Evolutionary conservation across 2,113 vertebrate genomes (phyloP).

Genomic region (Paramormyrops kingsleyae): DNA sequence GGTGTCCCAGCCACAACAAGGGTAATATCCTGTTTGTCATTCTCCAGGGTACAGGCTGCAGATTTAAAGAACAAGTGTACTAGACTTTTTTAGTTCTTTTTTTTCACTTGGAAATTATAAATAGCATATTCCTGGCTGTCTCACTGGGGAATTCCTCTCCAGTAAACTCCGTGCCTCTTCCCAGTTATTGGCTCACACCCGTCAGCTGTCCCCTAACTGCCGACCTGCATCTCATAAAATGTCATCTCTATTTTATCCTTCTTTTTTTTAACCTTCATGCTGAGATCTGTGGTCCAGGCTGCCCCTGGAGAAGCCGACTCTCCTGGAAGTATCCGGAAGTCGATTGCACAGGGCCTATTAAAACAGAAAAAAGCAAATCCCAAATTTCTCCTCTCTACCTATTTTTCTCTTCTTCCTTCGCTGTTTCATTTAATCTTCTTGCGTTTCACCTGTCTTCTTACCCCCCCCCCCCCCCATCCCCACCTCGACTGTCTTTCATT

Average conservation of each 20-base stretch:
- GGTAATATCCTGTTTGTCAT: not conserved
- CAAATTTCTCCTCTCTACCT: not conserved
- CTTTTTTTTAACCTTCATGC: not conserved
- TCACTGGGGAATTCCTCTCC: not conserved
- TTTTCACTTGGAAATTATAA: not conserved
- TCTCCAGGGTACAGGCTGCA: not conserved
- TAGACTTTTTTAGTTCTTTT: constrained; percentile 1
- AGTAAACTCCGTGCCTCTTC: not conserved
- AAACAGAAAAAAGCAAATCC: not conserved
- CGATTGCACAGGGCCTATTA: not conserved
- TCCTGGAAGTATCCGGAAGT: not conserved
- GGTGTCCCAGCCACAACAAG: not conserved
- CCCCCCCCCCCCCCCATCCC: not conserved
- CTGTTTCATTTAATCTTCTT: not conserved
- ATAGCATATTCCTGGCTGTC: not conserved
- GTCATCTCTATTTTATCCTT: not conserved
- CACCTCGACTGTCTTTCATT: not conserved
- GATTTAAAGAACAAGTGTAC: constrained; percentile 5
- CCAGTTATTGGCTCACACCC: not conserved
- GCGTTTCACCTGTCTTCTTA: not conserved
- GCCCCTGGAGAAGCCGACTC: constrained; percentile 38
- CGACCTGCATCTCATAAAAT: not conserved
- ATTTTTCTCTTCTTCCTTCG: not conserved
- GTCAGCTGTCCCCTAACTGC: not conserved
- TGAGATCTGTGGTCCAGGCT: constrained; percentile 48